Percentiles rank a stretch among this genome's conserved stretches.
Evolutionary conservation across 92 coral and sea anemone genomes (phyloP).

Genomic region (Chrysogorgia sp.): DNA sequence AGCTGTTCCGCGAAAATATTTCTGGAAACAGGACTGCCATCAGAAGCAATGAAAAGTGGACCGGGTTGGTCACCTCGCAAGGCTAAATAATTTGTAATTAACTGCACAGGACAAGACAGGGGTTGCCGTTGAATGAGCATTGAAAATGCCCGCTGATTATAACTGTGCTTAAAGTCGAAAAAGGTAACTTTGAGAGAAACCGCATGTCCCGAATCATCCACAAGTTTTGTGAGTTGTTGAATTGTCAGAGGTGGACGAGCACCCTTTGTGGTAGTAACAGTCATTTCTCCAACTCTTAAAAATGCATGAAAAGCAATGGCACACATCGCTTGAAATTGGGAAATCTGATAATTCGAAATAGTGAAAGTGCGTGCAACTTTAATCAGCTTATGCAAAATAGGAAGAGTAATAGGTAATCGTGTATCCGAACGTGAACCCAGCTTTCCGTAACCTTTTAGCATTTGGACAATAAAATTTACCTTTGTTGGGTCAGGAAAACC

Average conservation of each 20-base stretch:
- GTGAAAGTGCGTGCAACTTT: constrained; percentile 24
- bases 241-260: constrained; percentile 52
- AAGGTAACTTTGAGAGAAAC: constrained; percentile 34
- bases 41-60: constrained; percentile 7
- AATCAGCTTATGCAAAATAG: constrained; percentile 19
- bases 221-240: constrained; percentile 52
- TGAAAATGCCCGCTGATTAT: constrained; percentile 34
- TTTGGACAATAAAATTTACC: constrained; percentile 46
- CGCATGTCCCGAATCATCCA: constrained; percentile 31
- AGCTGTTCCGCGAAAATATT: constrained; percentile 22
- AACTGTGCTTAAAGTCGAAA: constrained; percentile 19
- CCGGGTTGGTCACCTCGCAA: constrained; percentile 34
- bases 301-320: constrained; percentile 64
- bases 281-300: constrained; percentile 64
- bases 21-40: constrained; percentile 35
- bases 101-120: constrained; percentile 27
- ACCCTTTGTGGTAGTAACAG: constrained; percentile 34
- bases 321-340: constrained; percentile 43
- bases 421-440: constrained; percentile 20
- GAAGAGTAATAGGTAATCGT: constrained; percentile 48
- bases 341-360: constrained; percentile 30
- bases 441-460: constrained; percentile 58
- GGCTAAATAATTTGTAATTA: constrained; percentile 11
- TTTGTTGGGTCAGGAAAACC: constrained; percentile 50
- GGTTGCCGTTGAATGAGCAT: constrained; percentile 20